Conservation (phyloP, 2,113 vertebrate species). For the Oriolus oriolus region DNA sequence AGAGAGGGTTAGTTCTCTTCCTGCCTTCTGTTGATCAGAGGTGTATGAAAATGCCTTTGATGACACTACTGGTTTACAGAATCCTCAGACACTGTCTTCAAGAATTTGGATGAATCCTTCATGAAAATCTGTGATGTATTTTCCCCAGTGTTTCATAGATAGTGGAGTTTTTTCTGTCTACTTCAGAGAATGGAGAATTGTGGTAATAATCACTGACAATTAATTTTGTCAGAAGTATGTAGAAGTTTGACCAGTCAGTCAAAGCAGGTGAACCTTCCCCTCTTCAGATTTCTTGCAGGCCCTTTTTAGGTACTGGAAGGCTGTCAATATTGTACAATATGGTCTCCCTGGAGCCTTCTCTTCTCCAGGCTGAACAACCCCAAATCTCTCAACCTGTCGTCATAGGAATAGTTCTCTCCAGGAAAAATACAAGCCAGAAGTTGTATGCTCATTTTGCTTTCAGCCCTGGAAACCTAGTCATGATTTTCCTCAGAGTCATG, state of each 20-base stretch:
- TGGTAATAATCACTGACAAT: background rate
- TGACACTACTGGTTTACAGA: background rate
- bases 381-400: background rate
- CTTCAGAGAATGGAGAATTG: background rate
- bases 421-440: background rate
- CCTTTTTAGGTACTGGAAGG: background rate
- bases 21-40: background rate
- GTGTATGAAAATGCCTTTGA: background rate
- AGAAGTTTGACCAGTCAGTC: too few relatives aligned
- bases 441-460: background rate
- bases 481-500: background rate
- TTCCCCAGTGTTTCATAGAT: background rate
- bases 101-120: background rate
- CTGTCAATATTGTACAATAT: background rate
- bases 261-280: background rate
- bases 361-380: background rate
- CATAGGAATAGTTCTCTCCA: background rate
- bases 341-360: background rate
- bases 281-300: background rate
- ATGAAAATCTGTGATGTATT: background rate
- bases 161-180: background rate
- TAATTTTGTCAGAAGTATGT: background rate
- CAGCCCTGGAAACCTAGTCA: background rate
- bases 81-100: background rate
- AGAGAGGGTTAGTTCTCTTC: background rate